Base-by-base conservation (phyloP, 2,797 vertebrate species). In the Threskiornis aethiopicus region DNA sequence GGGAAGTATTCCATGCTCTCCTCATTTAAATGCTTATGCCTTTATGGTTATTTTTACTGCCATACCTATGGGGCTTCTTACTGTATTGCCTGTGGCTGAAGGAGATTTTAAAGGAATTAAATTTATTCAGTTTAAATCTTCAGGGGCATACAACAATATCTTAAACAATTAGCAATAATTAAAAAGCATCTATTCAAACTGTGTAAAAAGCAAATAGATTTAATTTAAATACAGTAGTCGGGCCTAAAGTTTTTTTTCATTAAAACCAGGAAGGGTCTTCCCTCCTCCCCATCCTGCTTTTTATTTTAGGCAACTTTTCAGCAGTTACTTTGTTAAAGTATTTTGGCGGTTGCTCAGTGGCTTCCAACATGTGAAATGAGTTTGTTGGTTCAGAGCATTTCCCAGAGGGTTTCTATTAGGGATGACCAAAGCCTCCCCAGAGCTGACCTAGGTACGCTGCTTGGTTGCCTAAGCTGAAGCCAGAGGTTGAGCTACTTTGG, bases 101-200 rank as follows among this genome's bases (percentile, higher is more conserved):
- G 84, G 94, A 97, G 94, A 97, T 93, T 97, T 97, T 97, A 97
- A 95, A 97, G 54, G 77, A 98, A 97, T 96, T 97, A 95, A 95
- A 97, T 97, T 96, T 96, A 95, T 97, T 97, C 96, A 89, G 77
- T 91, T 83, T 93, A 96, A 98, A 95, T 97, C 96, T 98, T 97
- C 81, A 93, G 97, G 95, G 96, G 82, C 55, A 89, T 95, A 84
- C 95, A 97, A 97, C 96, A 91, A 76, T 95, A 96, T 97, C 93
- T 97, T 97, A 98, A 98, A 98, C 97, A 98, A 97, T 97, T 98
- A 98, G 89, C 95, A 96, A 97, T 98, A 97, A 98, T 98, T 98
- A 97, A 98, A 98, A 98, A 97, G 96, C 95, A 97, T 97, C 96
- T 97, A 97, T 98, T 98, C 13, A 47, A 92, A 93, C 88, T 89